Percentiles rank a stretch among this genome's conserved stretches.
Evolutionary conservation across 1,140 invertebrate species (phyloP).

Genomic region (Drosophila tropicalis): DNA sequence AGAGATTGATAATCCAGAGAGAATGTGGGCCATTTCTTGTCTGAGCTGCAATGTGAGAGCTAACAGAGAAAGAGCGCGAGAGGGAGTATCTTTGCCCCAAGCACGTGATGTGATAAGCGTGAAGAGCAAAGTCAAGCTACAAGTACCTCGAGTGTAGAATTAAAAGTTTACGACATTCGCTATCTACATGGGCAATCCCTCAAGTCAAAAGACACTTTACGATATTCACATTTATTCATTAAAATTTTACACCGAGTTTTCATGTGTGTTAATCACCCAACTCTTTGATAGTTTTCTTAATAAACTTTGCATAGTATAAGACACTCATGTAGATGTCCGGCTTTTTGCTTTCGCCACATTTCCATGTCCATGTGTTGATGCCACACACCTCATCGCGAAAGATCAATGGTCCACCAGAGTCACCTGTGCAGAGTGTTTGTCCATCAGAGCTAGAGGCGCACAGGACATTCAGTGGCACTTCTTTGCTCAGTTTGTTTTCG

Average conservation of each 20-base stretch:
- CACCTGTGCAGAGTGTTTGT: constrained; percentile 40
- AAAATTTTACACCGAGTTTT: not conserved
- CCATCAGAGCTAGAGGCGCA: constrained; percentile 36
- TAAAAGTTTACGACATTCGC: not conserved
- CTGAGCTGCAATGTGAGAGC: no score
- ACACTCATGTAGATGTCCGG: constrained; percentile 54
- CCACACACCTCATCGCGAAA: constrained; percentile 40
- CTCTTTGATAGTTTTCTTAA: constrained; percentile 9
- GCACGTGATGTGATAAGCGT: constrained; percentile 10
- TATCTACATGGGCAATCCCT: not conserved
- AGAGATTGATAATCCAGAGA: not conserved
- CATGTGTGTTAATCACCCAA: constrained; percentile 15
- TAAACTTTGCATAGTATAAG: constrained; percentile 39
- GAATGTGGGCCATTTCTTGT: not conserved
- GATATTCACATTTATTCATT: not conserved
- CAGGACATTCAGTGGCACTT: constrained; percentile 37
- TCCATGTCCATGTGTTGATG: constrained; percentile 37
- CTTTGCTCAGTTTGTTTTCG: constrained; percentile 1
- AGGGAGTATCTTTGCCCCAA: not conserved
- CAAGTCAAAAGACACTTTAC: not conserved
- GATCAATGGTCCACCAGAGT: constrained; percentile 51
- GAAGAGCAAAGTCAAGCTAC: not conserved
- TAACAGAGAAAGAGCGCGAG: no score
- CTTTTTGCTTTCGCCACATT: constrained; percentile 29
- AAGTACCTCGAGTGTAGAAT: not conserved